phyloP scores from a whole-genome alignment of 2,113 vertebrate species.

The Nyctereutes procyonoides region DNA sequence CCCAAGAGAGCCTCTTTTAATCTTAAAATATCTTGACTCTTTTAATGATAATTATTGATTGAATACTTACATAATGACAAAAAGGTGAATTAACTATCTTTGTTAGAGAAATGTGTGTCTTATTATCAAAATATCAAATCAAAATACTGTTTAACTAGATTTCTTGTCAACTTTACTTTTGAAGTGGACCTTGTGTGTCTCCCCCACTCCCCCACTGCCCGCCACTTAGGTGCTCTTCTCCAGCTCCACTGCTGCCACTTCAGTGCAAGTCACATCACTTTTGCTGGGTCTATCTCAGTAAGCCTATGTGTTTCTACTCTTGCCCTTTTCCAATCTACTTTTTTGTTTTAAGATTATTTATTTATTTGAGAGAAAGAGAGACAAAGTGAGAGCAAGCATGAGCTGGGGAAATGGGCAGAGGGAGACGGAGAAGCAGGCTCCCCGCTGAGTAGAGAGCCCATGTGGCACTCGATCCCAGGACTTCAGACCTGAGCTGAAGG shows the following conservation, averaged over 20 bases:
- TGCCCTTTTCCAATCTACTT: not conserved
- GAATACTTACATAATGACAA: not conserved
- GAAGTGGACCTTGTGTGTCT: not conserved
- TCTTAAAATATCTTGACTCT: not conserved
- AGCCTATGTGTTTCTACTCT: not conserved
- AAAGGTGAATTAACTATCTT: not conserved
- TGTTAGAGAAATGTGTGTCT: not conserved
- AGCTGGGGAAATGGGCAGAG: not conserved
- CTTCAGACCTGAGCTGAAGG: not conserved
- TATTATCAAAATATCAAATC: not conserved
- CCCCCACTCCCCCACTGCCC: not conserved
- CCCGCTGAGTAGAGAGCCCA: not conserved
- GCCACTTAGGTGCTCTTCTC: not conserved
- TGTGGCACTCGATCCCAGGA: not conserved
- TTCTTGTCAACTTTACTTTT: not conserved
- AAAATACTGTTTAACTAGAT: not conserved
- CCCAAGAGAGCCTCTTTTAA: not conserved
- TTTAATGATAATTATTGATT: not conserved
- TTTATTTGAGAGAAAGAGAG: not conserved
- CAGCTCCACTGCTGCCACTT: no score
- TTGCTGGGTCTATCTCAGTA: not conserved
- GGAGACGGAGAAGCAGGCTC: not conserved
- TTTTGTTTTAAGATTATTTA: not conserved
- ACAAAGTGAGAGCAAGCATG: not conserved
- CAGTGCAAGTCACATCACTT: not conserved